These are phyloP conservation scores for Phaedon cochleariae DNA, from an alignment of 2,888 invertebrate genomes.

Conservation along the genomic window DNA sequence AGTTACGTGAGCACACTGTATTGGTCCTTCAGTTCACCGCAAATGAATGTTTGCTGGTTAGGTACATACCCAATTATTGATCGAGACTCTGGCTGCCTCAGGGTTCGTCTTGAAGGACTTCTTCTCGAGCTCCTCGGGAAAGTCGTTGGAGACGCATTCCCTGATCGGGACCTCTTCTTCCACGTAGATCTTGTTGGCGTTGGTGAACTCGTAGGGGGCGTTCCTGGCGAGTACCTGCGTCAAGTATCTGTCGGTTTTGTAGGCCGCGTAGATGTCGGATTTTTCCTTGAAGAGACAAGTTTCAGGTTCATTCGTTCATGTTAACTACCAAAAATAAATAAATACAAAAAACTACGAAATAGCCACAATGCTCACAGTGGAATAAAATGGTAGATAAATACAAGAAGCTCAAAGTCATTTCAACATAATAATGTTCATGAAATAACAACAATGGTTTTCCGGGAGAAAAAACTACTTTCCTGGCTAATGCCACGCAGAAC, in stretches of 20 bases:
- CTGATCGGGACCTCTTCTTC: conserved; percentile 68
- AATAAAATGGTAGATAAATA: no score
- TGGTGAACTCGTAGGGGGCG: conserved; percentile 75
- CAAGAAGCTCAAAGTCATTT: no score
- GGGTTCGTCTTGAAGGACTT: conserved; percentile 73
- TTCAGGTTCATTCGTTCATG: background rate
- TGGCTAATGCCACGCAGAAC: no score
- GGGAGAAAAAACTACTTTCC: no score
- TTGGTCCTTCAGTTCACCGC: no score
- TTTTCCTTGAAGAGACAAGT: conserved; percentile 66
- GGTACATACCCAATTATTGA: conserved; percentile 78
- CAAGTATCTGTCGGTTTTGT: conserved; percentile 73
- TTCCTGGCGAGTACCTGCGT: conserved; percentile 63
- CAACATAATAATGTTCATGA: no score
- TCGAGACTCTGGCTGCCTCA: conserved; percentile 67
- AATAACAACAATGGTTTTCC: no score
- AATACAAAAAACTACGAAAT: no score
- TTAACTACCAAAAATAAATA: no score
- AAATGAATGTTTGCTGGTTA: no score
- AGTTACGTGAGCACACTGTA: no score
- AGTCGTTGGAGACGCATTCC: conserved; percentile 73
- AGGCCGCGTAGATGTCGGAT: conserved; percentile 76
- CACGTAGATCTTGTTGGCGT: conserved; percentile 82
- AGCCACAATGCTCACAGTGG: no score
- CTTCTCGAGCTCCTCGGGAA: conserved; percentile 71